Percentiles rank a stretch among this genome's conserved stretches.
These are phyloP conservation scores for Timema podura DNA, from an alignment of 2,888 invertebrate species.

Conservation along the genomic window DNA sequence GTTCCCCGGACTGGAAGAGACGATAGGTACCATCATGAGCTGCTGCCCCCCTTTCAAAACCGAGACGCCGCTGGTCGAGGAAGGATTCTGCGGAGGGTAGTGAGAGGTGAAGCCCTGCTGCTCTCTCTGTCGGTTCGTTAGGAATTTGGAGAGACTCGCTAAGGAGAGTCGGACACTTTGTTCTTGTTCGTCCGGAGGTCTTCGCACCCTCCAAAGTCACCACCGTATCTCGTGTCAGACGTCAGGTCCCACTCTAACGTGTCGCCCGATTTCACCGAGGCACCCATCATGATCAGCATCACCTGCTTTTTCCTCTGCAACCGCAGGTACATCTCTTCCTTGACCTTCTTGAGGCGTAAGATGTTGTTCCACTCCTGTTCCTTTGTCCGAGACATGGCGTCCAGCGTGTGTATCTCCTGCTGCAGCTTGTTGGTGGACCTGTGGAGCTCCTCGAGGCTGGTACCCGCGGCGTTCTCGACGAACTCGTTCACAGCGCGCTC, in stretches of 20 bases:
- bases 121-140: not conserved
- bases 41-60: conserved; percentile 29
- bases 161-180: conserved; percentile 37
- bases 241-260: conserved; percentile 30
- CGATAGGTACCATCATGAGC: conserved; percentile 39
- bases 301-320: conserved; percentile 67
- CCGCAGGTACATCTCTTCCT: conserved; percentile 73
- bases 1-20: conserved; percentile 38
- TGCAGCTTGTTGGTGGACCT: conserved; percentile 60
- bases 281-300: conserved; percentile 31
- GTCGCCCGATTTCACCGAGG: conserved; percentile 22
- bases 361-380: conserved; percentile 86
- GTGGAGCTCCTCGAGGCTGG: conserved; percentile 57
- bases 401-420: conserved; percentile 56
- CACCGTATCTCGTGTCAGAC: conserved; percentile 25
- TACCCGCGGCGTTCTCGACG: conserved; percentile 59
- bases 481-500: conserved; percentile 47
- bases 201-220: conserved; percentile 10
- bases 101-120: too few relatives aligned
- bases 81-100: too few relatives aligned
- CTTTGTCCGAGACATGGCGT: conserved; percentile 71
- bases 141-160: conserved; percentile 36
- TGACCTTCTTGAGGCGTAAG: conserved; percentile 74
- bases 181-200: conserved; percentile 9
- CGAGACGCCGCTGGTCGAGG: conserved; percentile 12